Evolutionary conservation across 2,888 invertebrate genomes (phyloP).

Genomic region (Drosophila acutilabella): DNA sequence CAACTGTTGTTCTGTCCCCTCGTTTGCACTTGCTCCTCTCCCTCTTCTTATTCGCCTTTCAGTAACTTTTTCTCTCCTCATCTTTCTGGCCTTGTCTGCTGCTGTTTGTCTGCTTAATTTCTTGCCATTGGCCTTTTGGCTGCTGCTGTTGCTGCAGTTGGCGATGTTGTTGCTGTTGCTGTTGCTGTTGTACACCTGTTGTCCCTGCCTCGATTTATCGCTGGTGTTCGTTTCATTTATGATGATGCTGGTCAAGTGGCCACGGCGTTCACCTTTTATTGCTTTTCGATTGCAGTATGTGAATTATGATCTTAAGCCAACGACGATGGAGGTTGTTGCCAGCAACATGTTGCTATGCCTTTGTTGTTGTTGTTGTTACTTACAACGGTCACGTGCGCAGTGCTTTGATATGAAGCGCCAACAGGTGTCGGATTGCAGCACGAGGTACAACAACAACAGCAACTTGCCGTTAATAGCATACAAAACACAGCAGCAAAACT

Average conservation of each 20-base stretch:
- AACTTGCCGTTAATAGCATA: slow-evolving; percentile 8
- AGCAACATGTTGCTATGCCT: slow-evolving; percentile 54
- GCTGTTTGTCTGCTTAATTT: slow-evolving; percentile 11
- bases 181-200: slow-evolving; percentile 63
- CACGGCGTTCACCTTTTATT: slow-evolving; percentile 56
- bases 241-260: slow-evolving; percentile 34
- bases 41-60: not conserved
- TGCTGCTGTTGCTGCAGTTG: slow-evolving; percentile 17
- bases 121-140: slow-evolving; percentile 18
- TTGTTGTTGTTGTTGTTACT: slow-evolving; percentile 34
- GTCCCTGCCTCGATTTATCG: slow-evolving; percentile 67
- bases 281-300: slow-evolving; percentile 58
- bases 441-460: slow-evolving; percentile 29
- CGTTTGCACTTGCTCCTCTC: not conserved
- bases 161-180: slow-evolving; percentile 25
- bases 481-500: slow-evolving; percentile 17
- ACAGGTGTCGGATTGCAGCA: slow-evolving; percentile 52
- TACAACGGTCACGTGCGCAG: slow-evolving; percentile 58
- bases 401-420: slow-evolving; percentile 64
- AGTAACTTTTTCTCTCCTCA: not conserved
- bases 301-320: slow-evolving; percentile 65
- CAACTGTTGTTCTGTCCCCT: slow-evolving; percentile 34
- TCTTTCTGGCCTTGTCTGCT: slow-evolving; percentile 3
- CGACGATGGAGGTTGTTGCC: slow-evolving; percentile 21
- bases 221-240: slow-evolving; percentile 52